A percentile compares a stretch with the other conserved stretches of the same genome.
Evolutionary conservation across 2,888 invertebrate genomes (phyloP).

Genomic region (Dasysyrphus tricinctus): DNA sequence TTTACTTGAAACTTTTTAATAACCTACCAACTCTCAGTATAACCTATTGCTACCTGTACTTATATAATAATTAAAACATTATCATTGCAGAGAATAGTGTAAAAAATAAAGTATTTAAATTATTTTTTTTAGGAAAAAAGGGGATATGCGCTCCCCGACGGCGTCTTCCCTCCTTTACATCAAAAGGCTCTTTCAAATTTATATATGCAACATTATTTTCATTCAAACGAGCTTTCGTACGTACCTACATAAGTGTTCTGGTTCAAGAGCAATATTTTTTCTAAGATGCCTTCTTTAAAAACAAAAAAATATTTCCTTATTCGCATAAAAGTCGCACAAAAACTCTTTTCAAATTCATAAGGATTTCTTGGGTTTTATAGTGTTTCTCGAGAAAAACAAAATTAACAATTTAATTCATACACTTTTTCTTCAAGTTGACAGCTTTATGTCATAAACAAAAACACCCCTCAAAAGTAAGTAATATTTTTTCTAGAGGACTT

Average conservation of each 20-base stretch:
- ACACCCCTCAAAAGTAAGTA: conserved; percentile 1
- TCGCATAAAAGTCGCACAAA: not conserved
- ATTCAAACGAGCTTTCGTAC: not conserved
- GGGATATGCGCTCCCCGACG: no score
- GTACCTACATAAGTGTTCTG: not conserved
- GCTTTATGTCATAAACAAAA: conserved; percentile 14
- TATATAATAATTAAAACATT: no score
- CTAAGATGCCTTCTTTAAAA: not conserved
- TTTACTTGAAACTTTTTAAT: no score
- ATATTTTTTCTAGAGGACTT: conserved; percentile 12
- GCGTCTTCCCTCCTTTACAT: no score
- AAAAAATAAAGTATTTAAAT: no score
- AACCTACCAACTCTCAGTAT: no score
- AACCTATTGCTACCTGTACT: no score
- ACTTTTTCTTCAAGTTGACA: conserved; percentile 6
- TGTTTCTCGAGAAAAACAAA: not conserved
- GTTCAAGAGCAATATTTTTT: not conserved
- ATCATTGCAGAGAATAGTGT: no score
- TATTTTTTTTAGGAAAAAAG: no score
- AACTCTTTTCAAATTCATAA: conserved; percentile 13
- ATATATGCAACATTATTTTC: not conserved
- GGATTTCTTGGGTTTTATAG: not conserved
- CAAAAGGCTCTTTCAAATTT: no score
- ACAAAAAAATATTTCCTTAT: not conserved
- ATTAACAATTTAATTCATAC: conserved; percentile 23